These are phyloP conservation scores for Ciconia nigra DNA, from an alignment of 2,797 vertebrate species.

Conservation along the genomic window DNA sequence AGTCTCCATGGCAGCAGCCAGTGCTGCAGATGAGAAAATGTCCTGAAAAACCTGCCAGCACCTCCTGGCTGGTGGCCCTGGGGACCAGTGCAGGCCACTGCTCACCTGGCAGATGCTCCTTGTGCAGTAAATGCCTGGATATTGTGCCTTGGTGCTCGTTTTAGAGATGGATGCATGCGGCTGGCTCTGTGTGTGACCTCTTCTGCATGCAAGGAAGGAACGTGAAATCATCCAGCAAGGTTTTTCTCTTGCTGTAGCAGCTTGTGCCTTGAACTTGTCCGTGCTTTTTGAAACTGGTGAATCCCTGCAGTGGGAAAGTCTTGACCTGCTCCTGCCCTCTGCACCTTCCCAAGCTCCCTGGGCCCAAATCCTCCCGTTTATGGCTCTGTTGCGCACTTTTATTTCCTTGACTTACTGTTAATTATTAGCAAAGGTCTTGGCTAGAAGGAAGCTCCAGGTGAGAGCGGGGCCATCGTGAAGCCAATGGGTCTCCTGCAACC, in stretches of 20 bases:
- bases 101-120: background rate
- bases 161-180: rapidly evolving
- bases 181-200: background rate
- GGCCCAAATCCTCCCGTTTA: background rate
- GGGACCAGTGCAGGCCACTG: background rate
- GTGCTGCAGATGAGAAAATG: background rate
- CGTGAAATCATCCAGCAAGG: background rate
- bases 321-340: background rate
- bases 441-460: background rate
- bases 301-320: background rate
- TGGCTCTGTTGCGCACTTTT: background rate
- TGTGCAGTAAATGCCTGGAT: rapidly evolving
- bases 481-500: background rate
- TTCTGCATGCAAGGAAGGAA: background rate
- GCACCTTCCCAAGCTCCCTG: background rate
- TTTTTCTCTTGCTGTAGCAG: background rate
- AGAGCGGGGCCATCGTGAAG: rapidly evolving
- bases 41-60: background rate
- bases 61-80: background rate
- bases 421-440: background rate
- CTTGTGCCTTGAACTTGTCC: background rate
- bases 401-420: background rate
- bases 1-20: background rate
- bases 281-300: background rate
- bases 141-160: rapidly evolving